Base-by-base conservation (phyloP, 2,888 invertebrate species). In the Erpobdella octoculata region DNA sequence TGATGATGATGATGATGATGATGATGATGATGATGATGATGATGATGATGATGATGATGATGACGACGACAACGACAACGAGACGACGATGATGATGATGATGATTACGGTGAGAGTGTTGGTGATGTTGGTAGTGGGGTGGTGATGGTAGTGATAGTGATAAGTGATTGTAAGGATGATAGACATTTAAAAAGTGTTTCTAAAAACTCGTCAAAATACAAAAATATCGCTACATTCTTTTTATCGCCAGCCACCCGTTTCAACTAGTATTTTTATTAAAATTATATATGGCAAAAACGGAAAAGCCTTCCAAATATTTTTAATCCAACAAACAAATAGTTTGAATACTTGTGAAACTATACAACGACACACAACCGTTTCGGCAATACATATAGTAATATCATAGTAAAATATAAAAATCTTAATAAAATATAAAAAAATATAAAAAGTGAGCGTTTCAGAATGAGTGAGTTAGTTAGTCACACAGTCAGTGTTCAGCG, bases 21-120 rank as follows among this genome's bases (percentile, higher is more conserved):
- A 62, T 28, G 35, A 38, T 53, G 37, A 36, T 33, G 33, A 0
- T 73, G 46, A 37, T 28, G 41, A 65, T 53, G 41, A 71, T 65
- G 36, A 69, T 31, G 65, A 70, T 35, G 46, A 70, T 1, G 41
- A 61, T 61, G 61, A 38, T 31, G 69, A 72, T 33, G 36, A 61
- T 28, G 9, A 68, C 31, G 48, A 68, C 15, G 68, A 68, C 12
- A 31, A 68, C 25, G 31, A 6, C 58, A 35, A 31, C 36, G 28
- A n/a, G n/a, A 31, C 35, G 33, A 69, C 58, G 21, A 58, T 61
- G 61, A 61, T 61, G 61, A 61, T 8, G 25, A 21, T 12, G 61
- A 61, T 61, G 61, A 61, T 4, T 18, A 61, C 5, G 25, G 31
- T 28, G 28, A 8, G 5, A 5, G 28, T 6, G 59, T 25, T 25